Evolutionary conservation across 2,113 vertebrate species (phyloP).

Genomic region (Empidonax traillii): DNA sequence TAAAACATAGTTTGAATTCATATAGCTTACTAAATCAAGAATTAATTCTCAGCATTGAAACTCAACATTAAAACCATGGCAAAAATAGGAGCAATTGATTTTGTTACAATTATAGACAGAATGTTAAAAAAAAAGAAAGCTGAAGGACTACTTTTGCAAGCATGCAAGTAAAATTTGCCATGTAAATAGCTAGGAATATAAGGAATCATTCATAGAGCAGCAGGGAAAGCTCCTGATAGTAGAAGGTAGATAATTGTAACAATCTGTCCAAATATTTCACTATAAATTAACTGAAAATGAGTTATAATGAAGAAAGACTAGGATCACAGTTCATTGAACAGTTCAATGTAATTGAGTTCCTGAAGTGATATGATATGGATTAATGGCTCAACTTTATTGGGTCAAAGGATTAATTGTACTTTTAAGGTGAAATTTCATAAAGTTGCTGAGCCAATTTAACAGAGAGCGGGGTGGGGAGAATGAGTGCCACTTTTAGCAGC

Average conservation of each 20-base stretch:
- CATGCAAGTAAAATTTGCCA: not conserved
- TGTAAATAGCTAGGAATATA: not conserved
- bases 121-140: not conserved
- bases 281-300: not conserved
- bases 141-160: not conserved
- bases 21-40: not conserved
- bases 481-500: not conserved
- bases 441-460: not conserved
- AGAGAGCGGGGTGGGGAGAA: not conserved
- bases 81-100: not conserved
- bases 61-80: not conserved
- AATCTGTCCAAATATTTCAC: conserved; percentile 48
- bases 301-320: not conserved
- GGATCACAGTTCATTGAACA: not conserved
- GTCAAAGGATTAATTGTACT: conserved; percentile 15
- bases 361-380: not conserved
- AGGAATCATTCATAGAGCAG: not conserved
- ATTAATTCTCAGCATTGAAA: not conserved
- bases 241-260: conserved; percentile 6
- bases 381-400: not conserved
- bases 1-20: not conserved
- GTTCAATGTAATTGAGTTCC: not conserved
- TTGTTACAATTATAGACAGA: not conserved
- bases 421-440: not conserved
- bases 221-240: not conserved